Evolutionary conservation across 2,113 vertebrate species (phyloP), one percentile per base, ranked within the genome.

Genomic region (Scalopus aquaticus): DNA sequence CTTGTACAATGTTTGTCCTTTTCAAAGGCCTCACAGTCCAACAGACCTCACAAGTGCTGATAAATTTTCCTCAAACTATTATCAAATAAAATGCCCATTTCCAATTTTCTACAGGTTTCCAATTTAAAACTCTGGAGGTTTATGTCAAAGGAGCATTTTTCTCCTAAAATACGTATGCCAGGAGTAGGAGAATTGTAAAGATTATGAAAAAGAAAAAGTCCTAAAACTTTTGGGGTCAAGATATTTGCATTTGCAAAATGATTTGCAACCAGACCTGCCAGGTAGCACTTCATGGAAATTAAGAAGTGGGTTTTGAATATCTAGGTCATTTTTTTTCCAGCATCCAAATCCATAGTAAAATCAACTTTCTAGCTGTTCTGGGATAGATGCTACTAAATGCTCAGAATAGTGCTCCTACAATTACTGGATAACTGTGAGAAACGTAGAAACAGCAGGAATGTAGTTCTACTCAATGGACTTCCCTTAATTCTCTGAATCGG

Each of bases 261-360:
- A 97, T 93, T 97, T 97, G 94, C 90, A 95, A 96, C 42, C 76
- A 96, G 91, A 97, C 62, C 91, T 87, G 24, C 72, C 84, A 90
- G 94, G 82, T 96, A 96, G 84, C 95, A 74, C 79, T 96, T 96
- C 78, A 96, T 37, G 82, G 83, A 97, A 96, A 95, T 89, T 58
- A 83, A 94, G 74, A 95, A 94, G 26, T 77, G 19, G 26, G 46
- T 89, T 97, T 97, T 97, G 95, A 97, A 96, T 97, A 97, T 62
- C 37, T 67, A 69, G 39, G 90, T 93, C 93, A 37, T 94, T 30
- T 77, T 51, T n/a, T 49, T 17, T 9, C 15, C 20, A 58, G 76
- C 60, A 93, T 80, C 95, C 96, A 96, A 96, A 97, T 96, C 28
- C 44, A n/a, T 90, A 97, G 95, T 93, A 94, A 97, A 97, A 97